Evolutionary conservation across 2,888 invertebrate species (phyloP).

Genomic region (Scaptomyza tumidula): DNA sequence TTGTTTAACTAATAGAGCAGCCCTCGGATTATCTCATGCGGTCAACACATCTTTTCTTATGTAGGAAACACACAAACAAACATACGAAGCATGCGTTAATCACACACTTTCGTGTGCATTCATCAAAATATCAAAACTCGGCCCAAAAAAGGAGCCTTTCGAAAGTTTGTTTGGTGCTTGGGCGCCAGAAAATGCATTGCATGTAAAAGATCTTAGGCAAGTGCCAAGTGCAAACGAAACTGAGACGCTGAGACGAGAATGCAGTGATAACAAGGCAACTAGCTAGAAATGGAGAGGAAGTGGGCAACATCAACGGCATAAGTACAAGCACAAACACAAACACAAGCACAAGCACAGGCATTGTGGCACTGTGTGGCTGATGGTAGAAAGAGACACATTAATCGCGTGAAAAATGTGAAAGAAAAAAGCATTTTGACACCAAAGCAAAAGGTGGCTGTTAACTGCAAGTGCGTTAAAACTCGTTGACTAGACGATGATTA

Average conservation of each 20-base stretch:
- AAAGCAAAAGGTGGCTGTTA: slow-evolving; percentile 57
- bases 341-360: slow-evolving; percentile 11
- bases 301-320: slow-evolving; percentile 14
- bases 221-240: slow-evolving; percentile 33
- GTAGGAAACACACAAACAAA: background rate
- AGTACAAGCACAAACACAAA: slow-evolving; percentile 14
- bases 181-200: slow-evolving; percentile 64
- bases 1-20: slow-evolving; percentile 1
- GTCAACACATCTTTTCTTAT: background rate
- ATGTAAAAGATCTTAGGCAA: slow-evolving; percentile 55
- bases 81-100: slow-evolving; percentile 17
- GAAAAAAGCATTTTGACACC: slow-evolving; percentile 75
- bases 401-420: slow-evolving; percentile 80
- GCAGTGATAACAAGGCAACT: slow-evolving; percentile 38
- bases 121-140: slow-evolving; percentile 68
- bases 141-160: slow-evolving; percentile 74
- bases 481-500: slow-evolving; percentile 77
- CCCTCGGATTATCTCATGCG: slow-evolving; percentile 12
- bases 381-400: slow-evolving; percentile 62
- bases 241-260: slow-evolving; percentile 31
- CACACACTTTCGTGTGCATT: slow-evolving; percentile 51
- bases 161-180: slow-evolving; percentile 51
- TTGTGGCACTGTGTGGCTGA: slow-evolving; percentile 28
- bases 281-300: slow-evolving; percentile 51
- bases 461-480: slow-evolving; percentile 53